Percentiles rank a stretch among this genome's conserved stretches.
Conservation (phyloP, 2,888 invertebrate genomes). For the Acrocera orbiculus region DNA sequence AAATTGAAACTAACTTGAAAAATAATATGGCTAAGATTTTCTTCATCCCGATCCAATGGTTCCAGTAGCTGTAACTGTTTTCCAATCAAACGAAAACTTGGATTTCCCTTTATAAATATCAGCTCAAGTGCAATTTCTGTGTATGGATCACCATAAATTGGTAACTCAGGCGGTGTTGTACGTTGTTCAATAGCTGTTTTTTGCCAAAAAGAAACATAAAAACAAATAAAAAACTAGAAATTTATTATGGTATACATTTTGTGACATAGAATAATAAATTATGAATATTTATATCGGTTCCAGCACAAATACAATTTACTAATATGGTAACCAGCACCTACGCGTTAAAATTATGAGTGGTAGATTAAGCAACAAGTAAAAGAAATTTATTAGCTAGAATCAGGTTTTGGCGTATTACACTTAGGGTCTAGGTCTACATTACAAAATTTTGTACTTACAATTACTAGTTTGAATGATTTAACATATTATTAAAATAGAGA, state of each 20-base stretch:
- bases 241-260: background rate
- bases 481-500: too few relatives aligned
- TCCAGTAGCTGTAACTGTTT: constrained; percentile 61
- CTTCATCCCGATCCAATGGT: constrained; percentile 70
- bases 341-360: too few relatives aligned
- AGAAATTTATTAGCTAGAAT: too few relatives aligned
- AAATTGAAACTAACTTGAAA: constrained; percentile 46
- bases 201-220: constrained; percentile 7
- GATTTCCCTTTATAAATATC: constrained; percentile 61
- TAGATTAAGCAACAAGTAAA: too few relatives aligned
- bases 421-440: too few relatives aligned
- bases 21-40: constrained; percentile 71
- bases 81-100: constrained; percentile 63
- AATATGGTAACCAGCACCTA: too few relatives aligned
- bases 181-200: constrained; percentile 64
- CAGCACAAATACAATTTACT: too few relatives aligned
- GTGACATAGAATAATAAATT: too few relatives aligned
- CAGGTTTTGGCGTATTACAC: too few relatives aligned
- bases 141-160: constrained; percentile 66
- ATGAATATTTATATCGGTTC: too few relatives aligned
- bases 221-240: background rate
- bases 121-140: constrained; percentile 61
- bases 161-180: constrained; percentile 62
- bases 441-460: too few relatives aligned
- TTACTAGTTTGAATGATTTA: too few relatives aligned